Conservation (phyloP, 2,797 vertebrate species). For the Emys orbicularis region DNA sequence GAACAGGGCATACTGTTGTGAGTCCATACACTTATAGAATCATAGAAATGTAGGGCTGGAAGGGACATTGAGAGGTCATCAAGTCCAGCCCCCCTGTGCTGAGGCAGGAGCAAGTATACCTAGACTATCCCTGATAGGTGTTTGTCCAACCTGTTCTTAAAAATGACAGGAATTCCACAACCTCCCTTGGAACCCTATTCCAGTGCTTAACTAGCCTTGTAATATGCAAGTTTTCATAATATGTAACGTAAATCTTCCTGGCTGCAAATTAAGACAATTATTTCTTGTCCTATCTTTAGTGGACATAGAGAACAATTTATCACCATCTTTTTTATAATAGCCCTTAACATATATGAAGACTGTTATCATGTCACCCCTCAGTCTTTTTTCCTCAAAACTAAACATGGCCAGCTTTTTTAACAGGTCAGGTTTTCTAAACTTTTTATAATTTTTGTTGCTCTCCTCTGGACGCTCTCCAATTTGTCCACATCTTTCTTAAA, state of each 20-base stretch:
- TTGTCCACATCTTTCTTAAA: background rate
- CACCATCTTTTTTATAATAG: background rate
- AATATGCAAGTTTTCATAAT: background rate
- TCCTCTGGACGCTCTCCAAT: background rate
- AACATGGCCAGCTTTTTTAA: background rate
- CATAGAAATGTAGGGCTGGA: background rate
- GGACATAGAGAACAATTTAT: background rate
- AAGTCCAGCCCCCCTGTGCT: background rate
- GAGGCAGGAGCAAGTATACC: background rate
- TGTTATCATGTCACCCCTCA: background rate
- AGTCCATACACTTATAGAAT: background rate
- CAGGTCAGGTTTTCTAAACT: background rate
- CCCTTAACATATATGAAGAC: background rate
- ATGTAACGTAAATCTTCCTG: background rate
- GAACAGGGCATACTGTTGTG: fast-evolving
- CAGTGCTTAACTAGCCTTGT: background rate
- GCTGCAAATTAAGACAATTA: background rate
- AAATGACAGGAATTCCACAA: background rate
- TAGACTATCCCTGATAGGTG: background rate
- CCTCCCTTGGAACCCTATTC: background rate
- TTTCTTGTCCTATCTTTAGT: background rate
- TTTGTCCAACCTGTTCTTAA: background rate
- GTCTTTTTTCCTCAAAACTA: background rate
- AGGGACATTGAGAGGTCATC: background rate
- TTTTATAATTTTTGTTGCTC: background rate